Conservation (phyloP, 2,888 invertebrate genomes). For the Neoscelio sp. region DNA sequence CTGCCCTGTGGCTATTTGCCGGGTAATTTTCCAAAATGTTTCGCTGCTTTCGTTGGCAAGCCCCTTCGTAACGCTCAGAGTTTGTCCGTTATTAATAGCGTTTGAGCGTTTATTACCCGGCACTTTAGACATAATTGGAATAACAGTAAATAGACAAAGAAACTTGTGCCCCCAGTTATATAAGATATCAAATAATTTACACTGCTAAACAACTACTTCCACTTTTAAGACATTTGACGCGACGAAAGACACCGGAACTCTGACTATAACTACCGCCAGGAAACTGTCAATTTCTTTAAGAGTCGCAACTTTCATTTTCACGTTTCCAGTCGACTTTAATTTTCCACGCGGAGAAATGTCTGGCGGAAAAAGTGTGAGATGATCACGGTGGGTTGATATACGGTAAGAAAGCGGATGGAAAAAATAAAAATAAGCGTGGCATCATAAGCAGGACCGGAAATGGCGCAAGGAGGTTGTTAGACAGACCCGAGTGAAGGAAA, state of each 20-base stretch:
- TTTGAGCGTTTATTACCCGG: constrained; percentile 57
- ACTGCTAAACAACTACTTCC: too few species aligned
- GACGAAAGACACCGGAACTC: too few species aligned
- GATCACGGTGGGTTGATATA: not conserved
- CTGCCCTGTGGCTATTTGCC: too few species aligned
- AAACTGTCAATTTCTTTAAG: too few species aligned
- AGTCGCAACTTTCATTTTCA: not conserved
- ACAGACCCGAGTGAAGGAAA: constrained; percentile 31
- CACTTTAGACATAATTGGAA: constrained; percentile 47
- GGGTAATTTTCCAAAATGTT: too few species aligned
- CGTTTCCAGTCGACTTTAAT: constrained; percentile 1
- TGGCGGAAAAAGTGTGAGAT: too few species aligned
- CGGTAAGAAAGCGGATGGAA: constrained; percentile 7
- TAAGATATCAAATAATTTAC: not conserved
- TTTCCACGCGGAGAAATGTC: too few species aligned
- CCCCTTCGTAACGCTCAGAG: constrained; percentile 58
- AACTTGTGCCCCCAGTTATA: not conserved
- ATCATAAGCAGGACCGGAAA: constrained; percentile 46
- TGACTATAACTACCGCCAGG: too few species aligned
- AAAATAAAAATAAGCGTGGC: constrained; percentile 23
- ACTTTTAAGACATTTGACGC: too few species aligned
- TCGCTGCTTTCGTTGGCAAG: too few species aligned
- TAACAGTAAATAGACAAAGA: constrained; percentile 24
- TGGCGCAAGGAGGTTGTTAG: constrained; percentile 35
- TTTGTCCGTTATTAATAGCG: constrained; percentile 49